These are phyloP conservation scores for Philhelius pedissequus DNA, from an alignment of 2,888 invertebrate species.

Conservation along the genomic window DNA sequence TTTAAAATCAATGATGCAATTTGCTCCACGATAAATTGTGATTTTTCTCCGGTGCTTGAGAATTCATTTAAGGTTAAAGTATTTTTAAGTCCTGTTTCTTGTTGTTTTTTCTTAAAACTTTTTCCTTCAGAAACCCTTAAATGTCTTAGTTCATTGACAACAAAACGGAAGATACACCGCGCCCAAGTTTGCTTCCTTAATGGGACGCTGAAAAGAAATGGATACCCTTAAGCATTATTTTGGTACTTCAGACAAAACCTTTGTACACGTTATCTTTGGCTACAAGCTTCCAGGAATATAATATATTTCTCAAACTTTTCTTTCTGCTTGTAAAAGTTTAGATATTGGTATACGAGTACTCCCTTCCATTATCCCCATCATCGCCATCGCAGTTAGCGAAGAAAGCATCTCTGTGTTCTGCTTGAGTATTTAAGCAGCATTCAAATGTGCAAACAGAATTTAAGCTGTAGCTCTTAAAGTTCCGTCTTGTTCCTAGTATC, in stretches of 20 bases:
- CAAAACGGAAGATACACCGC: neutral
- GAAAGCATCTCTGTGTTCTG: neutral
- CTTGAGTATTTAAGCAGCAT: slow-evolving; percentile 38
- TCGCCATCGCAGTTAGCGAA: too few species aligned
- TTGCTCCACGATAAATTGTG: too few species aligned
- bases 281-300: neutral
- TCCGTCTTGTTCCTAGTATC: neutral
- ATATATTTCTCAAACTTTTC: neutral
- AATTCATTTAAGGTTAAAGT: too few species aligned
- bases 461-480: slow-evolving; percentile 39
- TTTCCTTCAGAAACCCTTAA: neutral
- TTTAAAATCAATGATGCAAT: too few species aligned
- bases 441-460: neutral
- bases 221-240: neutral
- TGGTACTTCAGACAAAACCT: neutral
- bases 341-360: neutral
- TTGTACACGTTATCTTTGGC: neutral
- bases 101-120: too few species aligned
- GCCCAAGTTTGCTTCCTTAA: neutral
- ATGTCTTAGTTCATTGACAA: neutral
- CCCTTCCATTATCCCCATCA: neutral
- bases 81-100: too few species aligned
- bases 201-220: neutral
- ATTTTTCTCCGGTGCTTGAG: too few species aligned
- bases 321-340: neutral